Conservation (phyloP, 2,888 invertebrate species). For the Halictus ligatus region DNA sequence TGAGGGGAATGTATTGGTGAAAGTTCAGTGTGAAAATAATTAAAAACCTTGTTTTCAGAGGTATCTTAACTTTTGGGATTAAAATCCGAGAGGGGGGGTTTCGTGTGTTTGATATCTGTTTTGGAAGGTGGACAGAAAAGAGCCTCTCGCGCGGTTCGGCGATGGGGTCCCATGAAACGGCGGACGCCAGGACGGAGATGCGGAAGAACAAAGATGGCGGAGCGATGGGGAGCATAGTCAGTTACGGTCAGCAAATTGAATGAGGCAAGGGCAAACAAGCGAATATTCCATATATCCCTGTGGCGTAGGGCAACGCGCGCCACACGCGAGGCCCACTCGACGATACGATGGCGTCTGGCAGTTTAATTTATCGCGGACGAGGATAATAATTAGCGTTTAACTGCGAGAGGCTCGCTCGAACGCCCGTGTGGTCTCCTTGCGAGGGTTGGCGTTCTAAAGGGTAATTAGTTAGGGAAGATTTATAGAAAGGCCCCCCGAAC, state of each 20-base stretch:
- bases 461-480: constrained; percentile 79
- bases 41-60: background rate
- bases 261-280: constrained; percentile 35
- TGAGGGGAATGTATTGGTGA: background rate
- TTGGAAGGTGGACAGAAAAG: background rate
- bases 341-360: constrained; percentile 64
- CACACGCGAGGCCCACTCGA: constrained; percentile 53
- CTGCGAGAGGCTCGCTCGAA: constrained; percentile 69
- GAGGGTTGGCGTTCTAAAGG: constrained; percentile 71
- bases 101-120: too few species aligned
- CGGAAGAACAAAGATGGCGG: constrained; percentile 12
- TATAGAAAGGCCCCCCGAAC: constrained; percentile 72
- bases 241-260: constrained; percentile 49
- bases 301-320: constrained; percentile 38
- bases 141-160: background rate
- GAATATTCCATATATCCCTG: constrained; percentile 34
- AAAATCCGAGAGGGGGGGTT: background rate
- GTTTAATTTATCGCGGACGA: constrained; percentile 77
- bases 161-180: background rate
- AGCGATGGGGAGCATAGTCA: constrained; percentile 3
- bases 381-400: constrained; percentile 80
- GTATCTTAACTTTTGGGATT: background rate
- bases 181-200: background rate
- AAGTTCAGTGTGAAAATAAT: background rate
- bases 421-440: constrained; percentile 70